Percentiles rank a stretch among this genome's conserved stretches.
Conservation (phyloP, 2,888 invertebrate species). For the Phortica okadai region DNA sequence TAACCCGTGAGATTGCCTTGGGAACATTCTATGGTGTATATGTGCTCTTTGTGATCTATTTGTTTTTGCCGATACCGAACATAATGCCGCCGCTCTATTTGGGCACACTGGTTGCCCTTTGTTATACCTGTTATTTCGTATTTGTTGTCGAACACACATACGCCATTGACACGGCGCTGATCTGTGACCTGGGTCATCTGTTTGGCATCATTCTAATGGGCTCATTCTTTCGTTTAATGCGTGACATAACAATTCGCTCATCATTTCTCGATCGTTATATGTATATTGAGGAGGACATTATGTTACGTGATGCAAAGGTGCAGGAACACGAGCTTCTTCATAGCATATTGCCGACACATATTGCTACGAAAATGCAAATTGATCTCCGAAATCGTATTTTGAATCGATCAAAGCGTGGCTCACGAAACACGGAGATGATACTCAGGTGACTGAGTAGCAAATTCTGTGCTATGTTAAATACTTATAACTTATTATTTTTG, state of each 20-base stretch:
- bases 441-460: no score
- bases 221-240: slow-evolving; percentile 45
- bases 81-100: slow-evolving; percentile 37
- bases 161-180: background rate
- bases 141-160: slow-evolving; percentile 2
- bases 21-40: slow-evolving; percentile 48
- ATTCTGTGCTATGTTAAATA: no score
- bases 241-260: slow-evolving; percentile 51
- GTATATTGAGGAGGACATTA: slow-evolving; percentile 48
- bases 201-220: slow-evolving; percentile 50
- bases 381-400: background rate
- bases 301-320: slow-evolving; percentile 42
- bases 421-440: background rate
- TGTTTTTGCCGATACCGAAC: slow-evolving; percentile 51
- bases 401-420: background rate
- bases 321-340: background rate
- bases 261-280: slow-evolving; percentile 58
- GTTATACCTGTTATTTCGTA: background rate
- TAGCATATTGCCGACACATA: slow-evolving; percentile 1
- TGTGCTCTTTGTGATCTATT: slow-evolving; percentile 46
- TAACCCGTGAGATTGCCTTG: slow-evolving; percentile 24
- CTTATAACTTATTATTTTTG: background rate
- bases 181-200: slow-evolving; percentile 36
- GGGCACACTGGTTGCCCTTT: slow-evolving; percentile 33
- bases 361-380: background rate